Evolutionary conservation across 2,888 invertebrate genomes (phyloP).

Genomic region (Pinctada fucata): DNA sequence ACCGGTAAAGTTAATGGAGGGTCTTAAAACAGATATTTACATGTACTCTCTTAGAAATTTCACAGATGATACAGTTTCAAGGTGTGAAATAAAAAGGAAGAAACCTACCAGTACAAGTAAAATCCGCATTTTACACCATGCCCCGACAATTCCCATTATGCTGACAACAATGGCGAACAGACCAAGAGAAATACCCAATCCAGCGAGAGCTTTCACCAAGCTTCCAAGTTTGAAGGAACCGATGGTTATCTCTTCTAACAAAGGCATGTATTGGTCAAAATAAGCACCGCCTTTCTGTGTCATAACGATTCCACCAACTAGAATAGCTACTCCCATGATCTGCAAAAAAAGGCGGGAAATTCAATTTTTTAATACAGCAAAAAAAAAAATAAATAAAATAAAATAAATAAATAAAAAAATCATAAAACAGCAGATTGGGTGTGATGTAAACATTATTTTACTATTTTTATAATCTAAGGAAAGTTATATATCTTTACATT

Average conservation of each 20-base stretch:
- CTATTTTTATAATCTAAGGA: too few relatives aligned
- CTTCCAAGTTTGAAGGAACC: constrained; percentile 32
- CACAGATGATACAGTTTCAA: too few relatives aligned
- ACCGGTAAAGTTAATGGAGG: too few relatives aligned
- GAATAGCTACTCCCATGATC: constrained; percentile 32
- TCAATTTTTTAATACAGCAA: not conserved
- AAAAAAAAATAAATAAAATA: too few relatives aligned
- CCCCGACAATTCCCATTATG: constrained; percentile 33
- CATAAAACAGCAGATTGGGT: too few relatives aligned
- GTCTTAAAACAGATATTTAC: too few relatives aligned
- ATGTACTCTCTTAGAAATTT: too few relatives aligned
- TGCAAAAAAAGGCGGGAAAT: not conserved
- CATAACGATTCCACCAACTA: constrained; percentile 27
- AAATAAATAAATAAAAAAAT: too few relatives aligned
- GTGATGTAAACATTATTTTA: too few relatives aligned
- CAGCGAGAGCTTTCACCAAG: constrained; percentile 31
- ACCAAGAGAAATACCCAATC: constrained; percentile 28
- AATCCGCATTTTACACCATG: constrained; percentile 19
- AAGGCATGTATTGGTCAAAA: constrained; percentile 26
- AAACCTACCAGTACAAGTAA: constrained; percentile 32
- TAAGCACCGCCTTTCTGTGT: constrained; percentile 28
- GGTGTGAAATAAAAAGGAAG: too few relatives aligned
- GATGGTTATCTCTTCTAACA: constrained; percentile 30
- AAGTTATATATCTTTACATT: too few relatives aligned
- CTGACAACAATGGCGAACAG: constrained; percentile 28